Evolutionary conservation across 1,140 invertebrate species (phyloP).

Genomic region (Scylla paramamosain): DNA sequence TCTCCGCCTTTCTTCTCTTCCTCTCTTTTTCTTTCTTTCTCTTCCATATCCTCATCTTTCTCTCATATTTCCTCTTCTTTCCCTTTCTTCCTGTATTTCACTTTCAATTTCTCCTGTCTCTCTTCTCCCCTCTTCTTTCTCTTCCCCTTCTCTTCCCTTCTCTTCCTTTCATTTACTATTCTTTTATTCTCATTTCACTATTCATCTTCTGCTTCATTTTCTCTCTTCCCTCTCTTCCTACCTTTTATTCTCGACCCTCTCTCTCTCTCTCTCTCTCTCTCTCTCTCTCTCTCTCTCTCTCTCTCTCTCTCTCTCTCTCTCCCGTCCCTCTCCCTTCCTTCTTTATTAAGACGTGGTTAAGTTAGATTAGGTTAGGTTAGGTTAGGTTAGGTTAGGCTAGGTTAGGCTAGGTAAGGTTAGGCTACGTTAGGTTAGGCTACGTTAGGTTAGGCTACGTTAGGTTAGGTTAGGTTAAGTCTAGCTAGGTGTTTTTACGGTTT

Average conservation of each 20-base stretch:
- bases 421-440: not conserved
- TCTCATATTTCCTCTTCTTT: not conserved
- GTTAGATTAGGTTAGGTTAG: not conserved
- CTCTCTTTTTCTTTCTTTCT: not conserved
- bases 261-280: no score
- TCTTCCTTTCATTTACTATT: not conserved
- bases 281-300: no score
- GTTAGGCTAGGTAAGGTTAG: not conserved
- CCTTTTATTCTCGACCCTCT: not conserved
- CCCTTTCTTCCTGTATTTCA: not conserved
- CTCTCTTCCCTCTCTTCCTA: not conserved
- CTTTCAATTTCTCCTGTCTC: no score
- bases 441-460: not conserved
- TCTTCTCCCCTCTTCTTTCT: not conserved
- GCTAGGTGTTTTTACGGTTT: not conserved
- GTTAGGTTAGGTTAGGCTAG: not conserved
- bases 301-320: no score
- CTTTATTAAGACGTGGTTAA: not conserved
- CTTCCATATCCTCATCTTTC: not conserved
- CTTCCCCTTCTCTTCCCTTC: not conserved
- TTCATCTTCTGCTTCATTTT: not conserved
- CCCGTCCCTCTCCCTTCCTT: no score
- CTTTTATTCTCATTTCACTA: not conserved
- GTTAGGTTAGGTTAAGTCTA: not conserved
- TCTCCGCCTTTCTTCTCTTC: not conserved